A percentile compares a stretch with the other conserved stretches of the same genome.
Evolutionary conservation across 2,888 invertebrate genomes (phyloP).

Genomic region (Phengaris alcon): DNA sequence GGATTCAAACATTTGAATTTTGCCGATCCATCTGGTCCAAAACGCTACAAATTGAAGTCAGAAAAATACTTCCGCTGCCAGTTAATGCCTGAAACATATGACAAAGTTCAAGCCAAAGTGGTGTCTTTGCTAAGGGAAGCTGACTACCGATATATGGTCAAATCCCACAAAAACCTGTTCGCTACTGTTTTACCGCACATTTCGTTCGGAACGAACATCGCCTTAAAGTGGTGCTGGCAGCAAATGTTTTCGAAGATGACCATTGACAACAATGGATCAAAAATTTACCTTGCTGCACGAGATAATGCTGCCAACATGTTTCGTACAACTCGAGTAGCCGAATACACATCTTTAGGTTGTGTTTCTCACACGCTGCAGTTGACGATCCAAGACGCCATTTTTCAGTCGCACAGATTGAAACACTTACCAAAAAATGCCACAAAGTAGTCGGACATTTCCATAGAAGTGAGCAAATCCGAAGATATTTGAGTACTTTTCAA

Average conservation of each 20-base stretch:
- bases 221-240: constrained; percentile 31
- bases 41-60: constrained; percentile 27
- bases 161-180: constrained; percentile 36
- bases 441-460: constrained; percentile 31
- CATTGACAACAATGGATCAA: background rate
- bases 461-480: constrained; percentile 31
- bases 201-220: constrained; percentile 32
- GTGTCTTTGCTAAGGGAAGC: constrained; percentile 26
- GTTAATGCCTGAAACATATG: constrained; percentile 28
- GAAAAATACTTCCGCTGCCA: constrained; percentile 34
- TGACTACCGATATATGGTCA: constrained; percentile 34
- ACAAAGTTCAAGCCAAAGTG: constrained; percentile 31
- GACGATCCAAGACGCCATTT: too few relatives aligned
- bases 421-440: constrained; percentile 31
- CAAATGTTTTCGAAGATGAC: constrained; percentile 33
- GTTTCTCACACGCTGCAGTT: too few relatives aligned
- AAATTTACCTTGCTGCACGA: too few relatives aligned
- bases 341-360: too few relatives aligned
- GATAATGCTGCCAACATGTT: too few relatives aligned
- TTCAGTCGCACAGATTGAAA: background rate
- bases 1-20: constrained; percentile 34
- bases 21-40: constrained; percentile 32
- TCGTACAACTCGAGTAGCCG: too few relatives aligned
- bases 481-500: constrained; percentile 30
- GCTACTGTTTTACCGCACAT: constrained; percentile 35